Conservation (phyloP, 1,140 invertebrate species). For the Drosophila repletoides region DNA sequence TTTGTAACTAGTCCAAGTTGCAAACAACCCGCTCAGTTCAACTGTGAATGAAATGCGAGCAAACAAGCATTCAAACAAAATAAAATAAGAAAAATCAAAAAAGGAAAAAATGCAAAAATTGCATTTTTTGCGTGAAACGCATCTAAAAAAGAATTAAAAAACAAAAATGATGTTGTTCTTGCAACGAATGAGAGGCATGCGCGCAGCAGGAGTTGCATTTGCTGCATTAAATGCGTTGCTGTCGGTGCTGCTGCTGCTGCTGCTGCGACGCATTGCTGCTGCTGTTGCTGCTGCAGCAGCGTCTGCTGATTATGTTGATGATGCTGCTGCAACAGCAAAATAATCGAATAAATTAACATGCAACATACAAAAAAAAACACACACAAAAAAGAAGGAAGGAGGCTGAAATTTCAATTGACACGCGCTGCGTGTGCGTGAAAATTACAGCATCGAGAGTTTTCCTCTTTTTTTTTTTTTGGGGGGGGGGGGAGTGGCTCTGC, state of each 20-base stretch:
- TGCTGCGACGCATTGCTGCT: slow-evolving; percentile 2
- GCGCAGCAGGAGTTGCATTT: slow-evolving; percentile 20
- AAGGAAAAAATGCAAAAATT: no score
- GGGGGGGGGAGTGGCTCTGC: slow-evolving; percentile 3
- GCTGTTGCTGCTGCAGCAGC: slow-evolving; percentile 7
- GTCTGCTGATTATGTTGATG: slow-evolving; percentile 64
- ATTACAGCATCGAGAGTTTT: slow-evolving; percentile 1
- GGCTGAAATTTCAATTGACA: slow-evolving; percentile 57
- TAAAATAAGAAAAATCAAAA: no score
- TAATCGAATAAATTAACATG: slow-evolving; percentile 71
- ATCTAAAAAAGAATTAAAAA: slow-evolving; percentile 61
- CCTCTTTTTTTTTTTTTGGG: slow-evolving; percentile 2
- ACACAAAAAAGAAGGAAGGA: slow-evolving; percentile 17
- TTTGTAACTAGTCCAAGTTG: neutral
- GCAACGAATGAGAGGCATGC: slow-evolving; percentile 46
- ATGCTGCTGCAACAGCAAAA: slow-evolving; percentile 62
- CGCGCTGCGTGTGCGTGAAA: slow-evolving; percentile 26
- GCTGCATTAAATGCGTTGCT: slow-evolving; percentile 12
- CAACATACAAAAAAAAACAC: neutral
- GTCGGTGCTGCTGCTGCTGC: slow-evolving; percentile 8
- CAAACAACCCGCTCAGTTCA: neutral
- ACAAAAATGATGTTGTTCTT: slow-evolving; percentile 8
- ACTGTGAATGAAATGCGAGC: slow-evolving; percentile 37
- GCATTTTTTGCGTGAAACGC: slow-evolving; percentile 38
- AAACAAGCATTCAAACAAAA: slow-evolving; percentile 40